Base-by-base conservation (phyloP, 2,888 invertebrate genomes). In the Hyposoter didymator region DNA sequence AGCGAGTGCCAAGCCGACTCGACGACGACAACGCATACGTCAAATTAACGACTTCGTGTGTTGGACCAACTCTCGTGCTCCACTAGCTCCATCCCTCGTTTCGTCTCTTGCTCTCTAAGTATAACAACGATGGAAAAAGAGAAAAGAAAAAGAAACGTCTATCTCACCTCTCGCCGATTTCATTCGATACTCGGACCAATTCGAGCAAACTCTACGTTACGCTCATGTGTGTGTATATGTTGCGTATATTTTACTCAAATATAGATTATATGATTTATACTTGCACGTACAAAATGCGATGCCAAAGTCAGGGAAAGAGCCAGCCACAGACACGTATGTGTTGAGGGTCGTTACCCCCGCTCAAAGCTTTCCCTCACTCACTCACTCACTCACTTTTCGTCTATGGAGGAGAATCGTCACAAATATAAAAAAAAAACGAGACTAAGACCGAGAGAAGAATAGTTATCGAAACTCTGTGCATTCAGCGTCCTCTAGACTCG, bases 1-100 rank as follows among this genome's bases (percentile, higher is more conserved):
- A 84, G 86, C 87, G 89, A 88, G 89, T 90, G 89, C 88, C 89
- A 88, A 90, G 87, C 84, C 83, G 74, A 75, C 84, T 79, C 76
- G 86, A 84, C 85, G 85, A 88, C 88, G 89, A 86, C 87, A 88
- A 90, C 87, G 88, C 88, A 87, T 90, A 89, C 88, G 88, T 90
- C 89, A 90, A 90, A 90, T 88, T 90, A 90, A 90, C 88, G 90
- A 90, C 90, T 88, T 81, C 78, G 79, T 83, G 76, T 76, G 72
- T 83, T 82, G 69, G 84, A 88, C 84, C 86, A 84, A 88, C 86
- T 86, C 83, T 88, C 82, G 55, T 75, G 82, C 78, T 81, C 55
- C 78, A 64, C 78, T 76, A 78, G 73, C 70, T 73, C 73, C 76
- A 82, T 84, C 81, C 47, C 75, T 28, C 67, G 49, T 64, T 28